phyloP scores from a whole-genome alignment of 2,797 vertebrate genomes.

The Microcaecilia unicolor region DNA sequence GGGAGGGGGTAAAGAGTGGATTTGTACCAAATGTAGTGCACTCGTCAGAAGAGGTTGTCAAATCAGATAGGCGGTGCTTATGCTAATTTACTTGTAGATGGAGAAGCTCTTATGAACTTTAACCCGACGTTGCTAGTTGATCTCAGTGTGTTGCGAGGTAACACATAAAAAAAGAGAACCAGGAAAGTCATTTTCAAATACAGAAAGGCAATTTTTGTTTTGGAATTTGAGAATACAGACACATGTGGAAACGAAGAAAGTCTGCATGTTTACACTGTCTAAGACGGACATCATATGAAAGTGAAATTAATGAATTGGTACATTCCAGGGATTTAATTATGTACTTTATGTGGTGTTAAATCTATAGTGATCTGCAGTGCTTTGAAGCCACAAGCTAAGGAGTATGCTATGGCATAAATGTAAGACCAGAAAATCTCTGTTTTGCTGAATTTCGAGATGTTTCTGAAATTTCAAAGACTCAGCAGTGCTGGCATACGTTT shows the following conservation, averaged over 20 bases:
- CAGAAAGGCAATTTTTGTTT: constrained; percentile 6
- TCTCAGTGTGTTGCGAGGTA: constrained; percentile 32
- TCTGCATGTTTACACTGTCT: constrained; percentile 39
- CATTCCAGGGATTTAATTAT: constrained; percentile 6
- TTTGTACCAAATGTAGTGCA: constrained; percentile 96
- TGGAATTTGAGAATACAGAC: constrained; percentile 18
- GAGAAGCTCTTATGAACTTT: constrained; percentile 29
- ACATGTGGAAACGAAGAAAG: constrained; percentile 34
- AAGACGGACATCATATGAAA: constrained; percentile 16
- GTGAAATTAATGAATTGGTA: constrained; percentile 6
- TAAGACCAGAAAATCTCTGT: neutral
- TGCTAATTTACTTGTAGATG: constrained; percentile 67
- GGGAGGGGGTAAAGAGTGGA: constrained; percentile 97
- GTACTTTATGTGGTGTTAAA: constrained; percentile 24
- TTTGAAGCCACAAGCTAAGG: constrained; percentile 11
- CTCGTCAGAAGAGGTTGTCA: constrained; percentile 95
- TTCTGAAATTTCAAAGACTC: constrained; percentile 6
- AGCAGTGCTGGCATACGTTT: constrained; percentile 1
- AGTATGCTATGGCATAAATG: constrained; percentile 1
- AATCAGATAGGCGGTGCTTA: constrained; percentile 89
- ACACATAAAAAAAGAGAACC: constrained; percentile 3
- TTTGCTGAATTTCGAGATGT: constrained; percentile 17
- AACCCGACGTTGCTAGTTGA: constrained; percentile 36
- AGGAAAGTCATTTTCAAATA: constrained; percentile 9
- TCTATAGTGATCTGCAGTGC: constrained; percentile 9